Conservation (phyloP, 2,113 vertebrate species). For the Excalfactoria chinensis region DNA sequence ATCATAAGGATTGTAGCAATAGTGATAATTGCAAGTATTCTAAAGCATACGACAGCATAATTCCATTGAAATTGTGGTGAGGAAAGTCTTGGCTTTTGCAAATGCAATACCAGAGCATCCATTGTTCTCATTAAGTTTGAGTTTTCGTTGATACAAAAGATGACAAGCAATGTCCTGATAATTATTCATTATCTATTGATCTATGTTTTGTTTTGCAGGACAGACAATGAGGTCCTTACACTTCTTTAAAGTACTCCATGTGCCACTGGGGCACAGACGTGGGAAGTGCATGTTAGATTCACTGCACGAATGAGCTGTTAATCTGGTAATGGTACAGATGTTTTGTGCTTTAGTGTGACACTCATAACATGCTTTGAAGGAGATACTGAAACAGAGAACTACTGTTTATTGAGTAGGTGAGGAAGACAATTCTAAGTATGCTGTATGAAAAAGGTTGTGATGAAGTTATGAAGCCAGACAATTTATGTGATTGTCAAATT, state of each 20-base stretch:
- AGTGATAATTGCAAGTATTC: neutral
- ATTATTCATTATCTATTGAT: neutral
- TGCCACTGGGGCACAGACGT: neutral
- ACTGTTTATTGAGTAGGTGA: neutral
- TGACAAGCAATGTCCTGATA: neutral
- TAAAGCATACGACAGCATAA: neutral
- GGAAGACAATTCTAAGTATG: neutral
- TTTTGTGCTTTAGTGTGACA: neutral
- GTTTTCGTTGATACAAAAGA: neutral
- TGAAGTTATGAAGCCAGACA: neutral
- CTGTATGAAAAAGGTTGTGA: neutral
- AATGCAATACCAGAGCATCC: neutral
- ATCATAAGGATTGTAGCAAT: neutral
- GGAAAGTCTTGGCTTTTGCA: neutral
- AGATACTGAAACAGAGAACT: neutral
- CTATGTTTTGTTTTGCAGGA: neutral
- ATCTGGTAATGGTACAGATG: neutral
- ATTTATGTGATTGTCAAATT: neutral
- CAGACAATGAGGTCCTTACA: neutral
- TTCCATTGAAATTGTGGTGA: neutral
- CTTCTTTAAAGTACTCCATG: neutral
- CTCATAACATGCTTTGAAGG: neutral
- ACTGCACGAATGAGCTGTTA: neutral
- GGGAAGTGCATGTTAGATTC: neutral
- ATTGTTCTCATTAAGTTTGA: neutral